A percentile compares a stretch with the other conserved stretches of the same genome.
These are phyloP conservation scores for Saguinus imperator DNA, from an alignment of 2,113 vertebrate species.

Conservation along the genomic window DNA sequence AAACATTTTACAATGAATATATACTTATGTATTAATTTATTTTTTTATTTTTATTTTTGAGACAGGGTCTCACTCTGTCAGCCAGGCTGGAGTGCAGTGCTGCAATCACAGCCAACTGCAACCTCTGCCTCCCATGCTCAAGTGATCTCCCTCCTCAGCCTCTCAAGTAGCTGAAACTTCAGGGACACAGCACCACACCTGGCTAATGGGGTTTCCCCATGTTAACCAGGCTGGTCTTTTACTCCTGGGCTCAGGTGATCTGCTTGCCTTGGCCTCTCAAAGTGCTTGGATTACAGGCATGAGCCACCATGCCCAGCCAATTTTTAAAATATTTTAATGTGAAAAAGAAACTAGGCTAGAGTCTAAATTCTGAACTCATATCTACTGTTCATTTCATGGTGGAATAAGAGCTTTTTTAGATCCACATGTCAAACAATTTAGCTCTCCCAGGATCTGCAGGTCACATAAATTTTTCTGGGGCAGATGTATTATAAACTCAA, in stretches of 20 bases:
- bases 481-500: not conserved
- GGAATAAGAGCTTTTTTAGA: not conserved
- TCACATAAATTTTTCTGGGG: not conserved
- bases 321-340: not conserved
- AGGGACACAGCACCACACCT: too few relatives aligned
- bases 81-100: too few relatives aligned
- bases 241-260: too few relatives aligned
- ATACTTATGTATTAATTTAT: not conserved
- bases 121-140: too few relatives aligned
- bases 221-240: too few relatives aligned
- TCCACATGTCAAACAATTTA: not conserved
- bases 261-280: too few relatives aligned
- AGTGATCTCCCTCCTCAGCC: too few relatives aligned
- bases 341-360: not conserved
- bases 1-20: not conserved
- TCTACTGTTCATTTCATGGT: not conserved
- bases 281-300: too few relatives aligned
- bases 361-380: not conserved
- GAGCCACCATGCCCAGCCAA: not conserved
- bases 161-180: too few relatives aligned
- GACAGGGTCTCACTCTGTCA: too few relatives aligned
- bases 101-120: too few relatives aligned
- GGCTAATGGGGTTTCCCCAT: too few relatives aligned
- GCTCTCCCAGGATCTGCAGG: not conserved
- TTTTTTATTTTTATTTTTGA: not conserved